phyloP scores from a whole-genome alignment of 2,797 vertebrate genomes.

The Propithecus perrieri region DNA sequence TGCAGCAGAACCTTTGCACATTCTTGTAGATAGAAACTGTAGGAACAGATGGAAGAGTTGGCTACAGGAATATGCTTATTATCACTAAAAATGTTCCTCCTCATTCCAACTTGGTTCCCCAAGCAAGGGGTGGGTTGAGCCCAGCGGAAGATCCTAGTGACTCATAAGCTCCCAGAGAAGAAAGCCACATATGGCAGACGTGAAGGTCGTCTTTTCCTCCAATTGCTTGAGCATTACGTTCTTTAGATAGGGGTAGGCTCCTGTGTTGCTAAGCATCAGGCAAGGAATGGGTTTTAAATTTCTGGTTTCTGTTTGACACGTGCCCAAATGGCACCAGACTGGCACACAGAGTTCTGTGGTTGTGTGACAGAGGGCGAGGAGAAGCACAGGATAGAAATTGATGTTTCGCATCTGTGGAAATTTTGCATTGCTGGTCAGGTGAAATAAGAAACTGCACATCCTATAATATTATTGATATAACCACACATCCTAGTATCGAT shows the following conservation, averaged over 20 bases:
- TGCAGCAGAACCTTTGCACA: background rate
- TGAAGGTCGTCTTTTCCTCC: background rate
- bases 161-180: conserved; percentile 45
- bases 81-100: conserved; percentile 50
- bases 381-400: background rate
- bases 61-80: conserved; percentile 25
- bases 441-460: background rate
- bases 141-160: conserved; percentile 48
- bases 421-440: conserved; percentile 6
- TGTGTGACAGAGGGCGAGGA: background rate
- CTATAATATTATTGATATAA: background rate
- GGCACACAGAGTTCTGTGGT: background rate
- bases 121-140: background rate
- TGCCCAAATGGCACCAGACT: background rate
- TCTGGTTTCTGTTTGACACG: conserved; percentile 27
- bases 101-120: conserved; percentile 21
- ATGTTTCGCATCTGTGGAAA: conserved; percentile 20
- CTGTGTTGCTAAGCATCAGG: conserved; percentile 36
- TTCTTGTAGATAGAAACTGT: conserved; percentile 29
- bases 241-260: background rate
- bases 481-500: background rate
- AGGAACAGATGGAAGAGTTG: conserved; percentile 64
- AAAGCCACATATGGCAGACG: conserved; percentile 9
- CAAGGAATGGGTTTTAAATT: conserved; percentile 22
- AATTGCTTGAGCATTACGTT: background rate